These are phyloP conservation scores for Trichogramma dendrolimi DNA, from an alignment of 2,888 invertebrate genomes.

Conservation along the genomic window DNA sequence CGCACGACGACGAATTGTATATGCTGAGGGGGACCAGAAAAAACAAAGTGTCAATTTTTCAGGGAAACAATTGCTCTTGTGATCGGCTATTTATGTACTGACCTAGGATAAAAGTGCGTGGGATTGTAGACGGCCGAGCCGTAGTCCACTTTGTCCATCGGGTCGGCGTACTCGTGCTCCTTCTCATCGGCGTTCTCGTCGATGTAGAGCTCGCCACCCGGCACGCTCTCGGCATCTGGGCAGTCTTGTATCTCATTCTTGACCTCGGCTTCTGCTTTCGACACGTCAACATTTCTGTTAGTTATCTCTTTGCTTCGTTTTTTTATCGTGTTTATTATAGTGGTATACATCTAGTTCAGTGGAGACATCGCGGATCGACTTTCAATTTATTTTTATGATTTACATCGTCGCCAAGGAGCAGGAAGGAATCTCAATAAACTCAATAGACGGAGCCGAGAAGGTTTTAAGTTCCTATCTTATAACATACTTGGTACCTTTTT, in stretches of 20 bases:
- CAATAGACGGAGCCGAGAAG: too few species aligned
- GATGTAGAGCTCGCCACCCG: slow-evolving; percentile 46
- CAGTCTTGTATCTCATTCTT: slow-evolving; percentile 50
- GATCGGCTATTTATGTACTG: background rate
- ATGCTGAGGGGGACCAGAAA: slow-evolving; percentile 34
- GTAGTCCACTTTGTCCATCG: slow-evolving; percentile 47
- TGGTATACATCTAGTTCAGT: too few species aligned
- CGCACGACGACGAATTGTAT: slow-evolving; percentile 46
- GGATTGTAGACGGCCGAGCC: slow-evolving; percentile 43
- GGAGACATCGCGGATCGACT: too few species aligned
- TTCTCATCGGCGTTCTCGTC: slow-evolving; percentile 50
- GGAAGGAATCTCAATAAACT: too few species aligned
- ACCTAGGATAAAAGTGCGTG: slow-evolving; percentile 49
- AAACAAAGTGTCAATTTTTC: background rate
- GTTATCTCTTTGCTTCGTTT: too few species aligned
- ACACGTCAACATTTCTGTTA: background rate
- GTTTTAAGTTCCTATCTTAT: too few species aligned
- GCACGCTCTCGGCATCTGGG: slow-evolving; percentile 48
- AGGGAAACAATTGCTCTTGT: background rate
- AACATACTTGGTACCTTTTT: too few species aligned
- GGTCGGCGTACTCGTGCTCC: slow-evolving; percentile 48
- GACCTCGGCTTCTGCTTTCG: slow-evolving; percentile 44
- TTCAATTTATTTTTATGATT: too few species aligned
- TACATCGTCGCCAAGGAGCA: too few species aligned
- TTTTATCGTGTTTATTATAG: too few species aligned